phyloP scores from a whole-genome alignment of 2,888 invertebrate species.

The Sympetrum striolatum region DNA sequence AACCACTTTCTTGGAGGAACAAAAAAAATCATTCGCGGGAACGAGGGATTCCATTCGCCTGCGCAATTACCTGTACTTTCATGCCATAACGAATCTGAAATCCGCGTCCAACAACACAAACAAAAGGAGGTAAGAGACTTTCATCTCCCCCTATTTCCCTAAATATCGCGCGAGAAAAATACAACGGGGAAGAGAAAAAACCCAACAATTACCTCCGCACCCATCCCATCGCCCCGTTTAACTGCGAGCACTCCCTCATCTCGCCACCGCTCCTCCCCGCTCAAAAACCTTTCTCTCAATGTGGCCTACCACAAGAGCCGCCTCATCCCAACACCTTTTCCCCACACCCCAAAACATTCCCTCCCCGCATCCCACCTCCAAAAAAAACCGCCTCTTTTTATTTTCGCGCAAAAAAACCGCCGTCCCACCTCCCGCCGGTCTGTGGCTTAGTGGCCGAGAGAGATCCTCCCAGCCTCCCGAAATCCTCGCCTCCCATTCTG shows the following conservation, averaged over 20 bases:
- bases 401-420: not conserved
- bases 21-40: not conserved
- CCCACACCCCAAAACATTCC: not conserved
- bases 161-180: too few species aligned
- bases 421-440: not conserved
- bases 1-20: not conserved
- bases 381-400: not conserved
- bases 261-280: not conserved
- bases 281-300: not conserved
- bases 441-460: not conserved
- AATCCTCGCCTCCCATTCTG: not conserved
- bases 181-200: not conserved
- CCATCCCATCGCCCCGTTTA: not conserved
- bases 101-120: not conserved
- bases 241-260: not conserved
- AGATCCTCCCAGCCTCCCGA: not conserved
- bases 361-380: not conserved
- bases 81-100: not conserved
- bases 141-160: not conserved
- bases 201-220: not conserved
- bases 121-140: not conserved
- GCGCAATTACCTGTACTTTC: not conserved
- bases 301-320: not conserved
- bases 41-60: not conserved
- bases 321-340: not conserved